Conservation (phyloP, 30 jellyfish, hydroid and myxozoan genomes). For the Aurelia aurita complex sp. Pacific region DNA sequence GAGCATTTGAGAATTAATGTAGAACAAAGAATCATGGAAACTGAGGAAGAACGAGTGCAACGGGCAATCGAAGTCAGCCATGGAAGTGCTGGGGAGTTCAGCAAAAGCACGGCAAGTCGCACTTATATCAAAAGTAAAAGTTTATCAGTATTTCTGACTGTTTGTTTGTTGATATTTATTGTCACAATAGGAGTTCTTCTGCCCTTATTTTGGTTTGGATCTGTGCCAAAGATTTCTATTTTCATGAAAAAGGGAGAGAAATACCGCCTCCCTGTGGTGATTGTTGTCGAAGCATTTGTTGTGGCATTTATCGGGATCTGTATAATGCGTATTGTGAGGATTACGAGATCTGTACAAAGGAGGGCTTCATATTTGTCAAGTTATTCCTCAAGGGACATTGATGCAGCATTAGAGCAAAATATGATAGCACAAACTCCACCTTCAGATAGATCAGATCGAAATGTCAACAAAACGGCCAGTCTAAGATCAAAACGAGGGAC, state of each 20-base stretch:
- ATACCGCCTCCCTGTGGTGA: constrained; percentile 56
- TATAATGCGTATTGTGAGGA: not conserved
- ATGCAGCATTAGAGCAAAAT: constrained; percentile 18
- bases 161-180: not conserved
- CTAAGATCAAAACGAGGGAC: constrained; percentile 5
- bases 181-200: constrained; percentile 8
- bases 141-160: not conserved
- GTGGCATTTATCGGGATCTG: not conserved
- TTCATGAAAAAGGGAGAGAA: constrained; percentile 22
- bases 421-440: not conserved
- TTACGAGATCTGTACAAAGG: constrained; percentile 21
- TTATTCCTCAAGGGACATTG: constrained; percentile 10
- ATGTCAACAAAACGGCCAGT: constrained; percentile 1
- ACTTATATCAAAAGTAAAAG: constrained; percentile 23
- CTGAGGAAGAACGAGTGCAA: constrained; percentile 46
- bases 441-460: not conserved
- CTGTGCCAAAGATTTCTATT: constrained; percentile 48
- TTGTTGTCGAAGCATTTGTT: constrained; percentile 16
- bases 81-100: constrained; percentile 72
- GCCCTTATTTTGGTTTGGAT: constrained; percentile 71
- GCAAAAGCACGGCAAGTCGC: constrained; percentile 65
- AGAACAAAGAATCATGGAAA: constrained; percentile 22
- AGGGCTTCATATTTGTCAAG: constrained; percentile 45
- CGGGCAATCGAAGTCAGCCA: constrained; percentile 71
- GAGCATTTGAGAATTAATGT: constrained; percentile 22